Base-by-base conservation (phyloP, 2,888 invertebrate species). In the Baronia brevicornis region DNA sequence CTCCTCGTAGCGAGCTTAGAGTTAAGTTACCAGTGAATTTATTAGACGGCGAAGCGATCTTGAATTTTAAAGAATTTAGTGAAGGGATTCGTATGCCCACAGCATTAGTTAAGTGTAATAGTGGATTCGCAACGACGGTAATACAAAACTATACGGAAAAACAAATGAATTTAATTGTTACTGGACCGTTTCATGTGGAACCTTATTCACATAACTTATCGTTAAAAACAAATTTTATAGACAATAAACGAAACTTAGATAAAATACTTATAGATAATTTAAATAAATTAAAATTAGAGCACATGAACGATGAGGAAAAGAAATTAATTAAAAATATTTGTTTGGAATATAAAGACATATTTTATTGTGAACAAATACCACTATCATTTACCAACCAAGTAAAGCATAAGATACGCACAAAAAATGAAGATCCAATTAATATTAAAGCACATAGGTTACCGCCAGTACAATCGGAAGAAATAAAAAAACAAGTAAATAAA, bases 341-440 rank as follows among this genome's bases (percentile, higher is more conserved):
- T 12, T 8, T 18, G 0, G 39, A 60, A 39, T 58, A 41, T 39
- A 36, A 39, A 4, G 56, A 63, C 17, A 52, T 62, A 21, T 60
- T 63, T 41, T 46, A 56, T 31, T 39, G 34, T 4, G 59, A 60
- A 5, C 29, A 47, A 5, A 36, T 55, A 12, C 44, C 48, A 0
- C 33, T 62, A 5, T 34, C 48, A 1, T 47, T 45, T 12, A 49
- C 51, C 11, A 46, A 54, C 28, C 3, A 46, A 5, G 43, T 60
- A 1, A 53, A 51, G 34, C 66, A 69, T 17, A 33, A 51, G 24
- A 71, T 73, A n/a, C 38, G 42, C 14, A 53, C 51, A 1, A 42
- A 18, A 4, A 44, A 50, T 8, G 46, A 52, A 14, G 42, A 48
- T 3, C 61, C 60, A 0, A 46, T 59, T 22, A 43, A 43, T 30